phyloP scores from a whole-genome alignment of 2,113 vertebrate species.

The Phylloscopus trochilus region DNA sequence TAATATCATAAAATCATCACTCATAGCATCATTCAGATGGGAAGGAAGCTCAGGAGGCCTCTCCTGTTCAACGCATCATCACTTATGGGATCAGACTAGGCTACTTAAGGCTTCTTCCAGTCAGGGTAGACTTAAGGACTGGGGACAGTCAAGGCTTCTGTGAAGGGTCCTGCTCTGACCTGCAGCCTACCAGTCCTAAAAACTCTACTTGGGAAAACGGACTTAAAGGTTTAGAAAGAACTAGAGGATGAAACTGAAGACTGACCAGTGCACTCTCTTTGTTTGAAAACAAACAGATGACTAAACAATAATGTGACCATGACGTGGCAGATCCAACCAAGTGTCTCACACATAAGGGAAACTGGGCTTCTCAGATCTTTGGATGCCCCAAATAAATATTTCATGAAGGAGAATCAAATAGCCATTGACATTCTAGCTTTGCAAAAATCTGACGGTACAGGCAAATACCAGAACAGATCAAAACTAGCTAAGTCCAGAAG shows the following conservation, averaged over 20 bases:
- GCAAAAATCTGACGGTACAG: neutral
- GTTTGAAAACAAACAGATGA: neutral
- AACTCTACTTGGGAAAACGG: neutral
- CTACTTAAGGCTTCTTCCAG: neutral
- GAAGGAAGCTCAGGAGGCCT: neutral
- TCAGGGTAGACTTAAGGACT: neutral
- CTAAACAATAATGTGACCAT: neutral
- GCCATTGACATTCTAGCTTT: neutral
- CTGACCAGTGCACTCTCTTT: neutral
- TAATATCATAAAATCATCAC: rapidly evolving
- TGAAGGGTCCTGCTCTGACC: neutral
- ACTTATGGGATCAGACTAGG: neutral
- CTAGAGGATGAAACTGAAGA: neutral
- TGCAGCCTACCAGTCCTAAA: neutral
- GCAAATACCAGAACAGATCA: neutral
- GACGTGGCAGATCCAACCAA: neutral
- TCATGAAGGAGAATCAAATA: neutral
- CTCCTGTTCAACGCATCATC: neutral
- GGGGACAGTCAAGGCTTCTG: neutral
- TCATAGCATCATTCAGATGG: rapidly evolving
- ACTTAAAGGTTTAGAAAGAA: neutral
- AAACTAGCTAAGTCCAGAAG: neutral
- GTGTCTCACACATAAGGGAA: neutral
- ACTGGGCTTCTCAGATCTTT: neutral
- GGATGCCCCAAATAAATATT: neutral